Conservation (phyloP, 1,140 invertebrate genomes). For the Drosophila bipectinata region DNA sequence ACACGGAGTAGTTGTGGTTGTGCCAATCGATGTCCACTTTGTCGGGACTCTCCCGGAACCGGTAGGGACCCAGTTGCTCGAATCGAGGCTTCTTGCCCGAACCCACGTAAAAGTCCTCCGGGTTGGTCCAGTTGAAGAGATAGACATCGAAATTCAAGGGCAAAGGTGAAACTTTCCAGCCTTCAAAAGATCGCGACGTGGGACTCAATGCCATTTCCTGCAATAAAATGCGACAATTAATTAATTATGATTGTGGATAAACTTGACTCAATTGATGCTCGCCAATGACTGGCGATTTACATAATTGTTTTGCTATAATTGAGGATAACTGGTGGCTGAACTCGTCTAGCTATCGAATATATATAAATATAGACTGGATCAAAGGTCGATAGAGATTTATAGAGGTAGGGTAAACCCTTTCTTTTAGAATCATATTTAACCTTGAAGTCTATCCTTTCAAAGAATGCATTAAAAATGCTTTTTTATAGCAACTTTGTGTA, state of each 20-base stretch:
- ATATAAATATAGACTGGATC: slow-evolving; percentile 4
- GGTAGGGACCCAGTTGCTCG: slow-evolving; percentile 90
- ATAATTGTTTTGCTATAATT: slow-evolving; percentile 32
- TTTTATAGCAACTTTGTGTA: slow-evolving; percentile 40
- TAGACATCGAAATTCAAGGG: slow-evolving; percentile 91
- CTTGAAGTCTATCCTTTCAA: background rate
- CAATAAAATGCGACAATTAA: slow-evolving; percentile 50
- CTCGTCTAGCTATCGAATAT: slow-evolving; percentile 6
- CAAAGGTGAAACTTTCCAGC: slow-evolving; percentile 90
- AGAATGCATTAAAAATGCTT: background rate
- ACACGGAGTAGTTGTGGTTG: slow-evolving; percentile 91
- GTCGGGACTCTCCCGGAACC: slow-evolving; percentile 88
- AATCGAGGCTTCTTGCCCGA: slow-evolving; percentile 87
- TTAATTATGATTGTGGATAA: slow-evolving; percentile 11
- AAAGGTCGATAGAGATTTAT: slow-evolving; percentile 22
- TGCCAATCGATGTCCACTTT: slow-evolving; percentile 90
- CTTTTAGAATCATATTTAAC: background rate
- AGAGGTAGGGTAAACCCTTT: too few relatives aligned
- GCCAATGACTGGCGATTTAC: slow-evolving; percentile 20
- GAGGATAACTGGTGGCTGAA: slow-evolving; percentile 28
- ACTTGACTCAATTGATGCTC: slow-evolving; percentile 16
- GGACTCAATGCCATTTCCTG: slow-evolving; percentile 88
- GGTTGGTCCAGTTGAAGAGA: slow-evolving; percentile 94
- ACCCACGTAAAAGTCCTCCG: slow-evolving; percentile 85
- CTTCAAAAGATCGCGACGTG: slow-evolving; percentile 86